Evolutionary conservation across 64 coral and sea anemone genomes (phyloP), one percentile per base, ranked within the genome.

Genomic region (Catalaphyllia jardinei): DNA sequence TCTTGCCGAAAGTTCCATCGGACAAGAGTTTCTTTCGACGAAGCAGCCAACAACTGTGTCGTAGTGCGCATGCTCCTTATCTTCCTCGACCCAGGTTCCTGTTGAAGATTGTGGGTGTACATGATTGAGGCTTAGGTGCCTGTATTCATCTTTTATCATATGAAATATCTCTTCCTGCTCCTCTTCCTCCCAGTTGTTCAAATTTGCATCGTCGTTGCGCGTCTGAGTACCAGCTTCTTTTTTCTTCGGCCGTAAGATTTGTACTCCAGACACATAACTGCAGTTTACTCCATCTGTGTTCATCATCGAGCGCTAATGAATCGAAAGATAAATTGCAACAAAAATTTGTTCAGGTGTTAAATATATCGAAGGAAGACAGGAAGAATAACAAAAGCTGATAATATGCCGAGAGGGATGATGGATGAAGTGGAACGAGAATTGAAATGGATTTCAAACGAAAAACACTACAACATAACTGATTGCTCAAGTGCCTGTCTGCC

Each of bases 21-120:
- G 64, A 12, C 81, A 28, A 28, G 35, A 71, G 35, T 85, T 85
- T 35, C n/a, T 38, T 42, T 51, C 71, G 62, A 85, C 22, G n/a
- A 85, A 85, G 67, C 81, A 85, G 35, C 81, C 63, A 85, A 85
- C 81, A 71, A 85, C 81, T 35, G 81, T 85, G 63, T 85, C 81
- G 24, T 54, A 91, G 55, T 30, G 89, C 71, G 28, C 72, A 24
- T 42, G n/a, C 31, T 76, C 71, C 25, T 33, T 35, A 6, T 87
- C 51, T 52, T 27, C 52, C 52, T 87, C 72, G 27, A 19, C 18
- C 73, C 57, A 60, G 71, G 51, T 30, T 20, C 60, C 71, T 8
- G 1, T 2, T 59, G 86, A 28, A 29, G 33, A 52, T 19, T 51
- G 57, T 72, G 65, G 49, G 3, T 31, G 69, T 42, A 76, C 52